Percentiles rank a stretch among this genome's conserved stretches.
Conservation (phyloP, 2,888 invertebrate genomes). For the Ecdyonurus torrentis region DNA sequence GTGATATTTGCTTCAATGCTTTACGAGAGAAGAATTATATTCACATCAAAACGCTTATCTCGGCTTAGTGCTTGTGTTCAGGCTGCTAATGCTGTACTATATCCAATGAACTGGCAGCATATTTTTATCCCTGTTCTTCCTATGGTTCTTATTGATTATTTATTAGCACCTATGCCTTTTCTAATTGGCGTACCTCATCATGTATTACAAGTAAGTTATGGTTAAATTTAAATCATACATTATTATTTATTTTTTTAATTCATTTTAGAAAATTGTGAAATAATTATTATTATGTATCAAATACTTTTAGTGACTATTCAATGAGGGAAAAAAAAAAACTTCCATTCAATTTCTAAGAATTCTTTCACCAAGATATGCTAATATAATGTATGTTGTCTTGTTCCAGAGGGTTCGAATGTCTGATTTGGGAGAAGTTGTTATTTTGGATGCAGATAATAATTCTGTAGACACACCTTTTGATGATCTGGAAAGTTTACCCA, state of each 20-base stretch:
- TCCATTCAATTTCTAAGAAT: too few relatives aligned
- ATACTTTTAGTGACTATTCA: too few relatives aligned
- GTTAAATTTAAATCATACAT: not conserved
- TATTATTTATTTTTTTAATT: not conserved
- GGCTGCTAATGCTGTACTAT: slow-evolving; percentile 84
- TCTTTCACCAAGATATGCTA: not conserved
- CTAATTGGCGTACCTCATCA: slow-evolving; percentile 84
- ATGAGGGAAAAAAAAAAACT: too few relatives aligned
- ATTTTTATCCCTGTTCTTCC: slow-evolving; percentile 94
- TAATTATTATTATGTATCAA: too few relatives aligned
- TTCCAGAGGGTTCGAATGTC: slow-evolving; percentile 54
- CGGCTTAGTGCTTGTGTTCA: slow-evolving; percentile 84
- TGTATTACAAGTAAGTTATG: slow-evolving; percentile 50
- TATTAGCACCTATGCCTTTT: slow-evolving; percentile 95
- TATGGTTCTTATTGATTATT: slow-evolving; percentile 70
- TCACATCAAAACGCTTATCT: slow-evolving; percentile 78
- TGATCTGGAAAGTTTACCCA: slow-evolving; percentile 77
- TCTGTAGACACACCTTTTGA: slow-evolving; percentile 73
- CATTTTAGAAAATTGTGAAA: not conserved
- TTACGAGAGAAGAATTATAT: slow-evolving; percentile 82
- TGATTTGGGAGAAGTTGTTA: slow-evolving; percentile 87
- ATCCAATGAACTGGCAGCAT: slow-evolving; percentile 98
- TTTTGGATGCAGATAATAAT: slow-evolving; percentile 85
- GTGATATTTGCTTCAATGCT: slow-evolving; percentile 89
- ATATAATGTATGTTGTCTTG: not conserved